Conservation (phyloP, 2,113 vertebrate species). For the Bungarus multicinctus region DNA sequence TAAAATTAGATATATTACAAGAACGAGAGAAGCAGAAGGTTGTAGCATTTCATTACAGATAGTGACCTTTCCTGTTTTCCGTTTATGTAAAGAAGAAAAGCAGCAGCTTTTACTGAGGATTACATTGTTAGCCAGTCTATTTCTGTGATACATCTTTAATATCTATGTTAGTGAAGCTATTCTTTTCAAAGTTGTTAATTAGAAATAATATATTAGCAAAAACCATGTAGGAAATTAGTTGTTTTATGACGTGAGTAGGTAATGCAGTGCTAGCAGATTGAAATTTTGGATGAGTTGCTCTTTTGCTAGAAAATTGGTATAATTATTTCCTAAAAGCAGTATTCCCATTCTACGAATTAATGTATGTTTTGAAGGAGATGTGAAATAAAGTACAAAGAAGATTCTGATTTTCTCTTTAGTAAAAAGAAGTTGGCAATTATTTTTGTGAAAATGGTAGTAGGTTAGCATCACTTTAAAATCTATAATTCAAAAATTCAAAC, state of each 20-base stretch:
- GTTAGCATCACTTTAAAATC: neutral
- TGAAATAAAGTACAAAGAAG: neutral
- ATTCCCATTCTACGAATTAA: neutral
- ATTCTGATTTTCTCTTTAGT: neutral
- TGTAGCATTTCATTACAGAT: neutral
- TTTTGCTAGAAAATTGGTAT: constrained; percentile 18
- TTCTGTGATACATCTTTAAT: constrained; percentile 24
- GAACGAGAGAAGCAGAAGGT: neutral
- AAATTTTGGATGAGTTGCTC: constrained; percentile 30
- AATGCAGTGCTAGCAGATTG: neutral
- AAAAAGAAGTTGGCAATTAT: neutral
- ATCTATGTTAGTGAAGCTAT: neutral
- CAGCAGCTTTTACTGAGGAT: neutral
- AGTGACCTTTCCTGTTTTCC: neutral
- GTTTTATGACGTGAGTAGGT: constrained; percentile 33
- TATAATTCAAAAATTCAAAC: neutral
- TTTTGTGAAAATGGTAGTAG: neutral
- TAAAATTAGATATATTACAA: neutral
- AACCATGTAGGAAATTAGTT: constrained; percentile 10
- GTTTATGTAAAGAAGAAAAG: neutral
- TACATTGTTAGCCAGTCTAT: neutral
- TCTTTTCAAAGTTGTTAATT: constrained; percentile 19
- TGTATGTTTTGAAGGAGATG: neutral
- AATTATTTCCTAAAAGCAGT: constrained; percentile 43
- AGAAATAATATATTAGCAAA: constrained; percentile 40